Percentiles rank a stretch among this genome's conserved stretches.
Evolutionary conservation across 2,113 vertebrate genomes (phyloP).

Genomic region (pig (Sus scrofa)): T2T-Sscrofa CM000829.6:47206501-47207000

Average conservation of each 20-base stretch:
- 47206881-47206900: not conserved
- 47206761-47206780: conserved; percentile 41
- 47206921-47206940: conserved; percentile 45
- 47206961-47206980: not conserved
- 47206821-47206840: not conserved
- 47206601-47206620: conserved; percentile 81
- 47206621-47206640: conserved; percentile 77
- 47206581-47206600: conserved; percentile 83
- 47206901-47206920: not conserved
- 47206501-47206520: conserved; percentile 89
- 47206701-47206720: conserved; percentile 71
- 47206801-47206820: conserved; percentile 30
- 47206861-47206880: not conserved
- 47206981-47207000: not conserved
- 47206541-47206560: conserved; percentile 90
- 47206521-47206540: conserved; percentile 91
- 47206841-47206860: not conserved
- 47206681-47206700: conserved; percentile 74
- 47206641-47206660: conserved; percentile 82
- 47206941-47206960: conserved; percentile 34
- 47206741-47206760: conserved; percentile 63
- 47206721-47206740: conserved; percentile 69
- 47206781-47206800: not conserved
- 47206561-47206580: conserved; percentile 89
- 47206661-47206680: conserved; percentile 81